These are phyloP conservation scores for Cosmia pyralina DNA, from an alignment of 2,888 invertebrate genomes.

Conservation along the genomic window DNA sequence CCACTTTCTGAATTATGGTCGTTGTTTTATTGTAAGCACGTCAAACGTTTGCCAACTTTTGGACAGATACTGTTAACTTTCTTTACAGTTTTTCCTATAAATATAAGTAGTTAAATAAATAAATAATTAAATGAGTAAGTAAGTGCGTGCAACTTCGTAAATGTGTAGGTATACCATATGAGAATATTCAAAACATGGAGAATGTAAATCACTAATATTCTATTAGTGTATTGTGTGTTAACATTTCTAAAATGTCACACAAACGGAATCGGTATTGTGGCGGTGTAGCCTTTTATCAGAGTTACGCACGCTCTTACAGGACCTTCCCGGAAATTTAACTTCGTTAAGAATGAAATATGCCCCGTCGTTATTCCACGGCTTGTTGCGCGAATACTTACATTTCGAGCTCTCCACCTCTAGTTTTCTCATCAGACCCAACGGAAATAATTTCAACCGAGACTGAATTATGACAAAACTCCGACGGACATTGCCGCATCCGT, in stretches of 20 bases:
- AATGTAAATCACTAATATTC: slow-evolving; percentile 48
- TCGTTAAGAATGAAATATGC: slow-evolving; percentile 90
- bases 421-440: slow-evolving; percentile 89
- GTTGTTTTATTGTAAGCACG: slow-evolving; percentile 87
- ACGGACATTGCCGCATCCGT: slow-evolving; percentile 90
- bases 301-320: slow-evolving; percentile 88
- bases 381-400: slow-evolving; percentile 89
- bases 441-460: slow-evolving; percentile 90
- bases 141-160: not conserved
- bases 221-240: slow-evolving; percentile 63
- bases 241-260: slow-evolving; percentile 70
- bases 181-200: not conserved
- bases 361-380: slow-evolving; percentile 88
- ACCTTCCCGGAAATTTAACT: slow-evolving; percentile 89
- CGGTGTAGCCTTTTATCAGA: slow-evolving; percentile 86
- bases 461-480: slow-evolving; percentile 90
- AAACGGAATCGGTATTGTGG: slow-evolving; percentile 80
- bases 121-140: slow-evolving; percentile 34
- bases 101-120: slow-evolving; percentile 1
- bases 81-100: slow-evolving; percentile 40
- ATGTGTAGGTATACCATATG: not conserved
- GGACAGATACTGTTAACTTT: slow-evolving; percentile 65
- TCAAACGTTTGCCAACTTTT: slow-evolving; percentile 79
- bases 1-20: slow-evolving; percentile 87
- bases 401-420: slow-evolving; percentile 88